Conservation (phyloP, 2,113 vertebrate species). For the Thamnophis sirtalis region DNA sequence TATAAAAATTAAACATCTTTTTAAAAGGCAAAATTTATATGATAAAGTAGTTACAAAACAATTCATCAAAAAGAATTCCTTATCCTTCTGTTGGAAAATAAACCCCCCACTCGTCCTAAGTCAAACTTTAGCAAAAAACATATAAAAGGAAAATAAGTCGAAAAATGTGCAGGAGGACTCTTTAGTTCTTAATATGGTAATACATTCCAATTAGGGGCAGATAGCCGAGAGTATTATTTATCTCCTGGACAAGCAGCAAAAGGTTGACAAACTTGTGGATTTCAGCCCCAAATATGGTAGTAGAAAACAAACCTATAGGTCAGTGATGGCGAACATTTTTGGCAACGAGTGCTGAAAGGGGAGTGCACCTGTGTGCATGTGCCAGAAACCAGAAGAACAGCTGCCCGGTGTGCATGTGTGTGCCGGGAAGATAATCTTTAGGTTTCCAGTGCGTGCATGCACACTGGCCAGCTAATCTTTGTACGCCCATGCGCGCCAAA, state of each 20-base stretch:
- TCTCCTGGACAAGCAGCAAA: not conserved
- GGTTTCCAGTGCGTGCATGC: no score
- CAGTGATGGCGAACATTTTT: not conserved
- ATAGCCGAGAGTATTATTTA: not conserved
- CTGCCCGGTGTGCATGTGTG: no score
- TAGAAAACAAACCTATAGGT: not conserved
- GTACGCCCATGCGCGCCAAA: no score
- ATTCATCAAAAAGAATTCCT: not conserved
- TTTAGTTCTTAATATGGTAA: not conserved
- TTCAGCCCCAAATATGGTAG: not conserved
- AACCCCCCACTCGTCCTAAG: not conserved
- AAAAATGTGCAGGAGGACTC: not conserved
- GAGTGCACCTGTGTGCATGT: no score
- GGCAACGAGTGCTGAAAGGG: no score
- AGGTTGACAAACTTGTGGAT: not conserved
- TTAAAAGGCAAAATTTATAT: not conserved
- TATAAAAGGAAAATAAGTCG: not conserved
- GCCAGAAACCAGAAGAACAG: no score
- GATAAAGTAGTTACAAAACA: not conserved
- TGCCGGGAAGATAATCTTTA: no score
- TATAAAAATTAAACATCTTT: not conserved
- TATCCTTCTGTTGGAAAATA: not conserved
- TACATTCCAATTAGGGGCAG: not conserved
- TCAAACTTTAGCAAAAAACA: not conserved
- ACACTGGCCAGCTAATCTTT: no score